Evolutionary conservation across 2,113 vertebrate genomes (phyloP).

Genomic region (Chascanopsetta lugubris): DNA sequence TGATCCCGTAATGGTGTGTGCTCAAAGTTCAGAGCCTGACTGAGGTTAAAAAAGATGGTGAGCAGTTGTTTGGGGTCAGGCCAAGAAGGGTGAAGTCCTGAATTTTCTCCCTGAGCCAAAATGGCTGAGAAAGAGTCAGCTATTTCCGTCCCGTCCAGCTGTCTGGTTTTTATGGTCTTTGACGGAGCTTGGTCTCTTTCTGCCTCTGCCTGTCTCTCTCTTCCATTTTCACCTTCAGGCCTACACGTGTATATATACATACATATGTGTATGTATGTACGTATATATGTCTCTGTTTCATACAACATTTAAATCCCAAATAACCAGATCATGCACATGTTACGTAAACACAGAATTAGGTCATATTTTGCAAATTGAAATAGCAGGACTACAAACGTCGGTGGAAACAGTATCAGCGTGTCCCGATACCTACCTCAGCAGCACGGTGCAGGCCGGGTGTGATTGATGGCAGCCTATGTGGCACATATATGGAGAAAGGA

Average conservation of each 20-base stretch:
- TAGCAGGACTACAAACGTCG: neutral
- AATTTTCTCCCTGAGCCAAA: slow-evolving; percentile 48
- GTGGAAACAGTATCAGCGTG: slow-evolving; percentile 20
- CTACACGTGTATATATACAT: no score
- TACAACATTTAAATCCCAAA: no score
- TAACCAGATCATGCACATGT: neutral
- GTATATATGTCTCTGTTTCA: no score
- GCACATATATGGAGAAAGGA: slow-evolving; percentile 76
- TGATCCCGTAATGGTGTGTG: neutral
- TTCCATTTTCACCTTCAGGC: slow-evolving; percentile 58
- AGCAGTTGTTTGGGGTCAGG: slow-evolving; percentile 2
- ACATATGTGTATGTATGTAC: no score
- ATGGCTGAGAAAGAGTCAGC: slow-evolving; percentile 62
- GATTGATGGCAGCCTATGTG: slow-evolving; percentile 66
- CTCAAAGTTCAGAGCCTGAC: neutral
- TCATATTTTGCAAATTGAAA: slow-evolving; percentile 5
- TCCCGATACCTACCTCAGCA: slow-evolving; percentile 51
- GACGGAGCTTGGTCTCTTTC: slow-evolving; percentile 50
- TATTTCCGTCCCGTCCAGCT: slow-evolving; percentile 78
- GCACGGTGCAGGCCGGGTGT: slow-evolving; percentile 45
- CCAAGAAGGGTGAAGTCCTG: slow-evolving; percentile 43
- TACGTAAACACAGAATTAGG: neutral
- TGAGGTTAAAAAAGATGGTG: slow-evolving; percentile 21
- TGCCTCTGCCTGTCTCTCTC: slow-evolving; percentile 23
- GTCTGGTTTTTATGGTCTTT: slow-evolving; percentile 70